Percentiles rank a stretch among this genome's conserved stretches.
Conservation (phyloP, 2,888 invertebrate genomes). For the Pachydiplax longipennis region DNA sequence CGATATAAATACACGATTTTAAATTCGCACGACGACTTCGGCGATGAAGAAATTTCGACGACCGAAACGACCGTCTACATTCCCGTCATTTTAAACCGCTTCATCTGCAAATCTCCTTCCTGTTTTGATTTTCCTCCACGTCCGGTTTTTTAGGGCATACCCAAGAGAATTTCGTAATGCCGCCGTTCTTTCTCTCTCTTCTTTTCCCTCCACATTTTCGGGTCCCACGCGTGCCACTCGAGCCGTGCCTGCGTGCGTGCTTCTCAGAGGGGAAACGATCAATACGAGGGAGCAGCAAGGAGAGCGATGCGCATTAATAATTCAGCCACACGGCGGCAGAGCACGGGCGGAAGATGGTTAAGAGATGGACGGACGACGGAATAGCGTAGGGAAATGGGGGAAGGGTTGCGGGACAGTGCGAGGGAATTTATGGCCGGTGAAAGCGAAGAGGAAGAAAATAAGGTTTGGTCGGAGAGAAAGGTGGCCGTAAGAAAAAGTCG, state of each 20-base stretch:
- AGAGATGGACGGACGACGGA: not conserved
- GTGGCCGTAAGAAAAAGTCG: not conserved
- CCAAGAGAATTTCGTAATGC: too few relatives aligned
- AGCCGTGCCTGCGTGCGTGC: slow-evolving; percentile 20
- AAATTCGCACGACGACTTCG: too few relatives aligned
- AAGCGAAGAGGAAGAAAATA: not conserved
- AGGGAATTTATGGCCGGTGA: not conserved
- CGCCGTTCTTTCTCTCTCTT: not conserved
- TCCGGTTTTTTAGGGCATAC: not conserved
- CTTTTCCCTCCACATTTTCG: not conserved
- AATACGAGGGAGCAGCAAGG: slow-evolving; percentile 7
- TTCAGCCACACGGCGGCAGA: not conserved
- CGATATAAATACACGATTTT: too few relatives aligned
- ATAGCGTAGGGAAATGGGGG: not conserved
- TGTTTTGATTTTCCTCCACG: not conserved
- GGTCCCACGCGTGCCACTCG: slow-evolving; percentile 21
- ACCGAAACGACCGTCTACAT: too few relatives aligned
- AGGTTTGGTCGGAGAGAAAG: not conserved
- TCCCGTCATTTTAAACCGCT: too few relatives aligned
- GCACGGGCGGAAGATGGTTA: not conserved
- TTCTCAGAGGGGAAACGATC: not conserved
- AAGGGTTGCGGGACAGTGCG: not conserved
- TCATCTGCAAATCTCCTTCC: not conserved
- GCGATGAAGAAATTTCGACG: too few relatives aligned
- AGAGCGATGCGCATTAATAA: slow-evolving; percentile 22